A percentile compares a stretch with the other conserved stretches of the same genome.
Conservation (phyloP, 2,797 vertebrate genomes). For the Fringilla coelebs region DNA sequence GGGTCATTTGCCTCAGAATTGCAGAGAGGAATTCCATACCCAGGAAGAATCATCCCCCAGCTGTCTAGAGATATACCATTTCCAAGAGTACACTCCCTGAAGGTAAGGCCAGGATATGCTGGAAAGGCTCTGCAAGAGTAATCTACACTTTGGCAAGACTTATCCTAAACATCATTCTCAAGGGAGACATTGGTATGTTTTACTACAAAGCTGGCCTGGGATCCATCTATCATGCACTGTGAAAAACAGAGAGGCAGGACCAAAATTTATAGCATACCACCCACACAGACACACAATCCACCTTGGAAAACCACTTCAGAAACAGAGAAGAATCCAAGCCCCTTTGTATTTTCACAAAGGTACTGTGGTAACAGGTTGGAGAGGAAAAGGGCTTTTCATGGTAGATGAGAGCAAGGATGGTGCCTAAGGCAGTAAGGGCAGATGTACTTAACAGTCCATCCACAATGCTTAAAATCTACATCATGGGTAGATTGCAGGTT, state of each 20-base stretch:
- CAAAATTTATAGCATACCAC: background rate
- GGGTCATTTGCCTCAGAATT: background rate
- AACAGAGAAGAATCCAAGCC: background rate
- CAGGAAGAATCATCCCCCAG: background rate
- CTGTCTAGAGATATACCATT: background rate
- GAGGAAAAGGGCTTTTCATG: background rate
- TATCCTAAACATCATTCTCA: background rate
- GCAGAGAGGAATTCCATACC: background rate
- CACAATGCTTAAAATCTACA: background rate
- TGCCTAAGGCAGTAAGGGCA: background rate
- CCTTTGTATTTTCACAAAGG: background rate
- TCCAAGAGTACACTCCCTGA: background rate
- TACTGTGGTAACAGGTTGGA: background rate
- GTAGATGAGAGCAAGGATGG: background rate
- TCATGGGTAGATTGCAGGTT: background rate
- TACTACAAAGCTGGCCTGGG: background rate
- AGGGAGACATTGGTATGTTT: background rate
- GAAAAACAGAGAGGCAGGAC: background rate
- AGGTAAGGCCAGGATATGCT: background rate
- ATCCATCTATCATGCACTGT: background rate
- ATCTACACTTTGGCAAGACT: background rate
- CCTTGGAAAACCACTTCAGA: background rate
- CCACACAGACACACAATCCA: background rate
- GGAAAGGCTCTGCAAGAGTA: background rate
- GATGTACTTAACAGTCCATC: background rate